Evolutionary conservation across 2,888 invertebrate species (phyloP), one percentile per base, ranked within the genome.

Genomic region (Antheraea assamensis): DNA sequence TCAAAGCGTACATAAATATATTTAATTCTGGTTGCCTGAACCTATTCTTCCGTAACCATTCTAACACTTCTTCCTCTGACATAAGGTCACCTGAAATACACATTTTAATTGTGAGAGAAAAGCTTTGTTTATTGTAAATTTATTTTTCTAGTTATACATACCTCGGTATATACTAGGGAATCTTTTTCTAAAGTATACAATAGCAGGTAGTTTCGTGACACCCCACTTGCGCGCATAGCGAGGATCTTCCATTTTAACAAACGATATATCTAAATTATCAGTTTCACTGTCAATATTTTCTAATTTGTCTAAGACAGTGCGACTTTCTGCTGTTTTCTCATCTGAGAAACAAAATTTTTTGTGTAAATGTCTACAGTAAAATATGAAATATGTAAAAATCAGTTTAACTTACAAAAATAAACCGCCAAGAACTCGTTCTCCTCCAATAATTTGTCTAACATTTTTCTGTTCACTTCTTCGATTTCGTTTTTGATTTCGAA

Each of bases 401-500:
- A 58, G 68, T 64, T 55, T 0, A 27, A 96, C 97, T 96, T 95
- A 99, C 99, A 99, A 90, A 99, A 99, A 89, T 98, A 99, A 73
- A 99, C 98, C 10, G 98, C 97, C 72, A 99, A 95, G 87, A 98
- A 99, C 93, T 99, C 99, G 83, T 98, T 98, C 88, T 99, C 99
- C 80, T 98, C 98, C 73, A 99, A 92, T 30, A 99, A 94, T 92
- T 99, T 99, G 86, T 99, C 98, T 83, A 99, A 95, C 98, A 99
- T 99, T 93, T 99, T 98, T 77, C 98, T 96, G 90, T 99, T 99
- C 15, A 99, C 99, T 89, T 99, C 99, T 89, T 99, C 99, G 85
- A 99, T 99, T 95, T 98, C 98, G 87, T 98, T 98, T 95, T 98
- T 98, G 73, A 98, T 97, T 92, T 98, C 98, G 92, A 98, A 98